A percentile compares a stretch with the other conserved stretches of the same genome.
Conservation (phyloP, 2,113 vertebrate genomes). For the Aphelocoma coerulescens region DNA sequence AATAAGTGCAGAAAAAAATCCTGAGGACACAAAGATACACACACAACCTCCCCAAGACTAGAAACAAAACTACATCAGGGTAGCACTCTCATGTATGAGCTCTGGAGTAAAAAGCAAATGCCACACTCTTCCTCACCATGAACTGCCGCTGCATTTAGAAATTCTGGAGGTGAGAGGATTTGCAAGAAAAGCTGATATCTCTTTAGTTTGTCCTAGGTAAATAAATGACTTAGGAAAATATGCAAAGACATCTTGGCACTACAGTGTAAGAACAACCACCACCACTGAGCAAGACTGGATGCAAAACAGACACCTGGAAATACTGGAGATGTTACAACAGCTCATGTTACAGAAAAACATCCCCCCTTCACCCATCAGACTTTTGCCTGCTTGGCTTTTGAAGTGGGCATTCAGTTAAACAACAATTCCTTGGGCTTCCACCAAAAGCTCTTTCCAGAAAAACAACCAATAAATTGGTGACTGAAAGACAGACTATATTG, state of each 20-base stretch:
- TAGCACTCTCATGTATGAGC: not conserved
- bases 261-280: not conserved
- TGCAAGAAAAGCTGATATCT: not conserved
- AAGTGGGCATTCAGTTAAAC: not conserved
- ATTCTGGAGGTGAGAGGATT: not conserved
- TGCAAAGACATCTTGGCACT: not conserved
- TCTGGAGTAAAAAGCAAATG: not conserved
- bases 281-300: not conserved
- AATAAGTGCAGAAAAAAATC: not conserved
- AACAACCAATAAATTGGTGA: not conserved
- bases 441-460: not conserved
- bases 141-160: not conserved
- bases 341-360: not conserved
- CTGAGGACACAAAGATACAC: not conserved
- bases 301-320: not conserved
- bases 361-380: not conserved
- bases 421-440: not conserved
- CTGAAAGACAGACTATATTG: not conserved
- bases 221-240: not conserved
- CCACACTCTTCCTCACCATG: not conserved
- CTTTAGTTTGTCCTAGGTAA: not conserved
- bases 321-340: not conserved
- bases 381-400: not conserved
- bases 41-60: not conserved
- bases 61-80: not conserved